Conservation (phyloP, 2,113 vertebrate genomes). For the Leucopternis melanops region DNA sequence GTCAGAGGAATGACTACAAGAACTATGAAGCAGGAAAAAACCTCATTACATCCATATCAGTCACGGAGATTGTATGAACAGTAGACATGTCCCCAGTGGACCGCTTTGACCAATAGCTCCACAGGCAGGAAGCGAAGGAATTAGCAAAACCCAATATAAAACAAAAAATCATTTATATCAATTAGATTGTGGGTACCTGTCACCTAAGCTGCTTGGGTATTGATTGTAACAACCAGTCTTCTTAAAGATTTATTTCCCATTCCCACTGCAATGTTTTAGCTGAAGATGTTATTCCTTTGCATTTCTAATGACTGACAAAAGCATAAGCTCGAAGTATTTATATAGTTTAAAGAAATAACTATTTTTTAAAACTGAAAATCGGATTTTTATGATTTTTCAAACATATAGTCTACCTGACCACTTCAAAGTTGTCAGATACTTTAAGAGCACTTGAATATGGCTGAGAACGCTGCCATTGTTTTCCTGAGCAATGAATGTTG, state of each 20-base stretch:
- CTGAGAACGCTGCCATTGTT: neutral
- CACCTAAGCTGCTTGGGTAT: neutral
- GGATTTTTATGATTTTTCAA: neutral
- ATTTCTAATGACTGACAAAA: neutral
- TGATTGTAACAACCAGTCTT: neutral
- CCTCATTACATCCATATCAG: neutral
- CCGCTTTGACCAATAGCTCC: neutral
- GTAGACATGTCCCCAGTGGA: neutral
- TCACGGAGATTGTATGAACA: neutral
- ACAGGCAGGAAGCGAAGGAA: conserved; percentile 6
- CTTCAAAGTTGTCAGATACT: neutral
- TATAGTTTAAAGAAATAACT: neutral
- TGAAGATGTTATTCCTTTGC: neutral
- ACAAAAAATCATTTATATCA: neutral
- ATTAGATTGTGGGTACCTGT: neutral
- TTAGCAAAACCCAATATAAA: neutral
- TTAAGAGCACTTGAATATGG: neutral
- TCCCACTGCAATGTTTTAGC: neutral
- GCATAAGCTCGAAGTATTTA: neutral
- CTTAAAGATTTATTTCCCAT: neutral
- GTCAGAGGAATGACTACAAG: neutral
- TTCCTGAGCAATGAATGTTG: neutral
- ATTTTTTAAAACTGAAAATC: neutral
- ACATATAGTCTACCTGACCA: neutral
- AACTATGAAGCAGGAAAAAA: neutral